These are phyloP conservation scores for Vanessa cardui DNA, from an alignment of 2,888 invertebrate genomes.

Conservation along the genomic window DNA sequence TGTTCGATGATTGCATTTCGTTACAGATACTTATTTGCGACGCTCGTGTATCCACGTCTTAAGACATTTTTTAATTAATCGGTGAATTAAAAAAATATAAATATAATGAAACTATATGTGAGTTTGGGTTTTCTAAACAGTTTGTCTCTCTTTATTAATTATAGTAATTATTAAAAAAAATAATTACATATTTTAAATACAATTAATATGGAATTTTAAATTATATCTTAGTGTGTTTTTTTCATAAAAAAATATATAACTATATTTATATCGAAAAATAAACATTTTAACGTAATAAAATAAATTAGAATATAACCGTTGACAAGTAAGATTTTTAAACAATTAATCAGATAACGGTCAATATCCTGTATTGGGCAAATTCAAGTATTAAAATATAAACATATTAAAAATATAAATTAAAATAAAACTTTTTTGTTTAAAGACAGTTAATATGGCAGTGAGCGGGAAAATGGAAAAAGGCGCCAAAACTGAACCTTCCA, in stretches of 20 bases:
- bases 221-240: too few relatives aligned
- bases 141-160: too few relatives aligned
- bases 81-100: background rate
- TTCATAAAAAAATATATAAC: too few relatives aligned
- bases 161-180: too few relatives aligned
- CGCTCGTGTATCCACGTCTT: slow-evolving; percentile 1
- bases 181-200: too few relatives aligned
- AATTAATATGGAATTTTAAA: too few relatives aligned
- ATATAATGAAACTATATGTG: slow-evolving; percentile 4
- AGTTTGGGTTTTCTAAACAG: slow-evolving; percentile 6
- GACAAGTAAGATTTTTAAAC: too few relatives aligned
- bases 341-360: too few relatives aligned
- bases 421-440: slow-evolving; percentile 22
- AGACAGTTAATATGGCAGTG: slow-evolving; percentile 47
- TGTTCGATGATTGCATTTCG: background rate
- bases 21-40: background rate
- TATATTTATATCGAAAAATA: too few relatives aligned
- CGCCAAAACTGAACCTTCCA: slow-evolving; percentile 47
- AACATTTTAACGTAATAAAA: too few relatives aligned
- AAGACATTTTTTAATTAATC: background rate
- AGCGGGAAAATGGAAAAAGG: slow-evolving; percentile 49
- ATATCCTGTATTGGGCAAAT: background rate
- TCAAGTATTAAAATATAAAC: too few relatives aligned
- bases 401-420: background rate
- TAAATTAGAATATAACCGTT: too few relatives aligned